Conservation (phyloP, 2,797 vertebrate species). For the Sebastiscus tertius region DNA sequence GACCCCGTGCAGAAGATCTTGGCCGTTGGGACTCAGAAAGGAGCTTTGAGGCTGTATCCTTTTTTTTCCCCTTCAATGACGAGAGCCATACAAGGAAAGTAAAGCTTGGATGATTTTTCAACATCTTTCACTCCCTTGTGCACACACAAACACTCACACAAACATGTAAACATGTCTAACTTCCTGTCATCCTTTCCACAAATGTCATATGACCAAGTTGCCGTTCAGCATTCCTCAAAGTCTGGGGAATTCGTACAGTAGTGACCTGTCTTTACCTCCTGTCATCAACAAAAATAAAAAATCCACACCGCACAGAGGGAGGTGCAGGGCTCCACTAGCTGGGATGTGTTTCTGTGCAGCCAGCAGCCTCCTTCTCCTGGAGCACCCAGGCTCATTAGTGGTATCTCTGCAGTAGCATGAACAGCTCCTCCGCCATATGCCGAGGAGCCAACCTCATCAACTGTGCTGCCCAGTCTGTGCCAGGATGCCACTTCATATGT, state of each 20-base stretch:
- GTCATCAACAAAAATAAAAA: slow-evolving; percentile 9
- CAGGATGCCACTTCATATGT: slow-evolving; percentile 71
- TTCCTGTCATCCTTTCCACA: slow-evolving; percentile 3
- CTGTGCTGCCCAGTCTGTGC: slow-evolving; percentile 68
- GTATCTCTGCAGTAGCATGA: slow-evolving; percentile 78
- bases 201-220: neutral
- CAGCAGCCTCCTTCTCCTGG: slow-evolving; percentile 69
- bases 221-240: slow-evolving; percentile 19
- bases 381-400: slow-evolving; percentile 76
- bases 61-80: slow-evolving; percentile 60
- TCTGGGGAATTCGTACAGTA: slow-evolving; percentile 26
- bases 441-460: slow-evolving; percentile 72
- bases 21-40: slow-evolving; percentile 93
- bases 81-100: slow-evolving; percentile 27
- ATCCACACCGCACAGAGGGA: neutral
- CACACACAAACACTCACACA: neutral
- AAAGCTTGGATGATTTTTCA: slow-evolving; percentile 13
- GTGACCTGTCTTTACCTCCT: slow-evolving; percentile 25
- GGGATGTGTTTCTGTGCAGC: slow-evolving; percentile 53
- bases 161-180: neutral
- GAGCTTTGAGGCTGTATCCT: slow-evolving; percentile 99
- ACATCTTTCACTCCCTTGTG: neutral
- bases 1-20: slow-evolving; percentile 99
- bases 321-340: neutral
- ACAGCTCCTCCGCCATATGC: slow-evolving; percentile 80